phyloP scores from a whole-genome alignment of 92 coral and sea anemone species.

The Porites cylindrica region DNA sequence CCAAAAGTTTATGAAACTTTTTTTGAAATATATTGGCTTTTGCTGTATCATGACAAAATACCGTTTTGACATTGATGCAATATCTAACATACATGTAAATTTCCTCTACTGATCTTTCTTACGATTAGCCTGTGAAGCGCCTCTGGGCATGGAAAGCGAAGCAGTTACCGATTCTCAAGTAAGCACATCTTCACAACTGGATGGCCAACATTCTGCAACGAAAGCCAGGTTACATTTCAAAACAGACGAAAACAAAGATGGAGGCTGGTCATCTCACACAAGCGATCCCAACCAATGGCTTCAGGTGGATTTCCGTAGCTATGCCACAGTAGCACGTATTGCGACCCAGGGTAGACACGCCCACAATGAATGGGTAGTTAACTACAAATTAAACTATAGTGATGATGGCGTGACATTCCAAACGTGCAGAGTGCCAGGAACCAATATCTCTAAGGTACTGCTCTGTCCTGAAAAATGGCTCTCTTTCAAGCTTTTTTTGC shows the following conservation, averaged over 20 bases:
- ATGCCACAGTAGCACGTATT: background rate
- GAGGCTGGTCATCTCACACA: constrained; percentile 22
- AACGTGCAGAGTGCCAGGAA: background rate
- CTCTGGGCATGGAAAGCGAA: constrained; percentile 37
- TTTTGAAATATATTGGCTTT: too few relatives aligned
- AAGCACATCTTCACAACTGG: constrained; percentile 19
- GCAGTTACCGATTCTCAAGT: constrained; percentile 18
- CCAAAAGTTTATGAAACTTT: too few relatives aligned
- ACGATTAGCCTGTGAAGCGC: constrained; percentile 1
- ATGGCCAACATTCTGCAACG: background rate
- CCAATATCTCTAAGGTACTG: background rate
- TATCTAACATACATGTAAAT: background rate
- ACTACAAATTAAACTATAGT: background rate
- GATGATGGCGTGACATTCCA: constrained; percentile 23
- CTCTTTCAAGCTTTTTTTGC: too few relatives aligned
- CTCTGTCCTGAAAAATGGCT: too few relatives aligned
- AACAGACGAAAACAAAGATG: background rate
- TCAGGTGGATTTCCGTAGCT: constrained; percentile 21
- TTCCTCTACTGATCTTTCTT: background rate
- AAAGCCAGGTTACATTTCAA: constrained; percentile 19
- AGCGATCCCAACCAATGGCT: constrained; percentile 27
- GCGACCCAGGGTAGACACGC: constrained; percentile 28
- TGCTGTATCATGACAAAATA: too few relatives aligned
- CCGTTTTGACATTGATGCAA: too few relatives aligned
- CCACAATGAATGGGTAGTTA: constrained; percentile 6